Percentiles rank a stretch among this genome's conserved stretches.
These are phyloP conservation scores for Epinephelus fuscoguttatus DNA, from an alignment of 2,113 vertebrate species.

Conservation along the genomic window DNA sequence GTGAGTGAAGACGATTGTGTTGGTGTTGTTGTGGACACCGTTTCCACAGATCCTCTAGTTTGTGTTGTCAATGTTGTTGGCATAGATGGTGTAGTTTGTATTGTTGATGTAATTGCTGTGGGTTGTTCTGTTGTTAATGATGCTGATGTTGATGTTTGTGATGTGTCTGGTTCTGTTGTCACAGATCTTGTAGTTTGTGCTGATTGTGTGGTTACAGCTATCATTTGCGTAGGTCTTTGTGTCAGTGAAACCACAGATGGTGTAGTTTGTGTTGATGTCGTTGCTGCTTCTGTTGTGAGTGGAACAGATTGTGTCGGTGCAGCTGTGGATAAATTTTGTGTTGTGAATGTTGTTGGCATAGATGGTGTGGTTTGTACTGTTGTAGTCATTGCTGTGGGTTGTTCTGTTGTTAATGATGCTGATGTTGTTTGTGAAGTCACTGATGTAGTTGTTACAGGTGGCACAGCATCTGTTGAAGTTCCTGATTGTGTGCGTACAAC, in stretches of 20 bases:
- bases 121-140: not conserved
- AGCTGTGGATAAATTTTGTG: not conserved
- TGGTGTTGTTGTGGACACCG: not conserved
- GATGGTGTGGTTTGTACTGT: not conserved
- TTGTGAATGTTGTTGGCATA: not conserved
- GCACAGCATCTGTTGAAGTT: too few relatives aligned
- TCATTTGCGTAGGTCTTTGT: too few relatives aligned
- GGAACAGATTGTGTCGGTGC: not conserved
- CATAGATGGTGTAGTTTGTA: not conserved
- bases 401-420: not conserved
- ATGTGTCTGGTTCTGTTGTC: not conserved
- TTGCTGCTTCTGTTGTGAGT: not conserved
- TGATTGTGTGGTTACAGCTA: not conserved
- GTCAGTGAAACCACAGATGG: not conserved
- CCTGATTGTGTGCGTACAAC: not conserved
- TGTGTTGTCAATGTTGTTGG: not conserved
- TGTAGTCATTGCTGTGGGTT: not conserved
- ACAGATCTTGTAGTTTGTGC: not conserved
- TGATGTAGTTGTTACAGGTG: too few relatives aligned
- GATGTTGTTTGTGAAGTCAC: too few relatives aligned
- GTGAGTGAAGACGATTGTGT: not conserved
- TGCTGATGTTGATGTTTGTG: not conserved
- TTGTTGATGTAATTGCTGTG: not conserved
- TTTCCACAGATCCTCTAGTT: not conserved
- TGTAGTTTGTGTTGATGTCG: too few relatives aligned